Percentiles rank a stretch among this genome's conserved stretches.
phyloP scores from a whole-genome alignment of 2,113 vertebrate species.

The Naja naja region DNA sequence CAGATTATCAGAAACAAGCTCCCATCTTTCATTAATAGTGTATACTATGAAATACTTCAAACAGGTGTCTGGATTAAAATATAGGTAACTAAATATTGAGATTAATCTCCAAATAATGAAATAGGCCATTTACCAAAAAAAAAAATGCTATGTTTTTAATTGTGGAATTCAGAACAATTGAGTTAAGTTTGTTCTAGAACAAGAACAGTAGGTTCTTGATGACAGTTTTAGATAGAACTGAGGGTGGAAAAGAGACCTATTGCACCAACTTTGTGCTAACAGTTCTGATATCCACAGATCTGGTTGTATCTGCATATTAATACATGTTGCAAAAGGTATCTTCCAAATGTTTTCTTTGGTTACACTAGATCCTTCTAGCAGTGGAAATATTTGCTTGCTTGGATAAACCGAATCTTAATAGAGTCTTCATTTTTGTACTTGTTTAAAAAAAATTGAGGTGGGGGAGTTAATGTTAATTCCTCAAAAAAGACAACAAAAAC shows the following conservation, averaged over 20 bases:
- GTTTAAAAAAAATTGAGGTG: not conserved
- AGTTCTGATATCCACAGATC: not conserved
- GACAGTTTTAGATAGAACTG: not conserved
- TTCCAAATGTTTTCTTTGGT: not conserved
- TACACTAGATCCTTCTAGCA: not conserved
- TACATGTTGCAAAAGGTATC: not conserved
- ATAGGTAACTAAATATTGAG: not conserved
- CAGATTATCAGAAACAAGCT: not conserved
- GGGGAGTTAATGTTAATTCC: conserved; percentile 20
- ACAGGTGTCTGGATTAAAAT: not conserved
- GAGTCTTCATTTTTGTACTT: not conserved
- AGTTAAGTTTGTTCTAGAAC: not conserved
- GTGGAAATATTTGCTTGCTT: not conserved
- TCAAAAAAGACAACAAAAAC: conserved; percentile 26
- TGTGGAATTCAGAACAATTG: not conserved
- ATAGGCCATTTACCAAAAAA: conserved; percentile 11
- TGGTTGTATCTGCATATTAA: not conserved
- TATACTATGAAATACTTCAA: not conserved
- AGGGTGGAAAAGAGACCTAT: not conserved
- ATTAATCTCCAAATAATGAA: not conserved
- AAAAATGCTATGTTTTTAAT: not conserved
- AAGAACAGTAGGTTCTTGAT: not conserved
- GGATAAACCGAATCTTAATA: not conserved
- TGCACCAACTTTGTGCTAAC: not conserved
- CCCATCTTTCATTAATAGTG: not conserved